phyloP scores from a whole-genome alignment of 2,888 invertebrate genomes.

The Metellina segmentata region DNA sequence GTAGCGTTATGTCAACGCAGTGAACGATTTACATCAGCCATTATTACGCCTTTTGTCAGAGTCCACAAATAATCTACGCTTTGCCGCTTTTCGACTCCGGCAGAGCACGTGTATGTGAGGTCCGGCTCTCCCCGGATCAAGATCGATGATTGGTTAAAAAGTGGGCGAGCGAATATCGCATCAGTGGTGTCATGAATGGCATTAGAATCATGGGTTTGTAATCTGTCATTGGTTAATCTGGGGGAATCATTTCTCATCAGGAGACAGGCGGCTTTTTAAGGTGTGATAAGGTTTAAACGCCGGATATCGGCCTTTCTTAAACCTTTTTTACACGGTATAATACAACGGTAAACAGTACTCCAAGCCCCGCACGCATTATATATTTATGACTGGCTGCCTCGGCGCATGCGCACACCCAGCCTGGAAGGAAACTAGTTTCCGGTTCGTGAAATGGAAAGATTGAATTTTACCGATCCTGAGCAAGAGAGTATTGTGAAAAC shows the following conservation, averaged over 20 bases:
- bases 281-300: conserved; percentile 59
- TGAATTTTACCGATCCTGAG: too few relatives aligned
- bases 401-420: not conserved
- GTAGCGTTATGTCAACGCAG: conserved; percentile 76
- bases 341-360: conserved; percentile 65
- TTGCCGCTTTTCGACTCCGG: conserved; percentile 68
- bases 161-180: conserved; percentile 62
- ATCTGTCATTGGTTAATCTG: conserved; percentile 75
- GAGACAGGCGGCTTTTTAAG: conserved; percentile 49
- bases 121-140: conserved; percentile 53
- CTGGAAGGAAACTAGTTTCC: too few relatives aligned
- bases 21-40: conserved; percentile 74
- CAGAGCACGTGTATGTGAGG: conserved; percentile 72
- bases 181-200: conserved; percentile 70
- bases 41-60: conserved; percentile 70
- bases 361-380: conserved; percentile 32
- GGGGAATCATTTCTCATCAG: conserved; percentile 58
- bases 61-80: conserved; percentile 74
- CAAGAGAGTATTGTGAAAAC: too few relatives aligned
- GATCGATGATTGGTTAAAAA: conserved; percentile 67
- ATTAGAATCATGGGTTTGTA: conserved; percentile 74
- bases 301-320: conserved; percentile 39
- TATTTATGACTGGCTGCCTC: conserved; percentile 38
- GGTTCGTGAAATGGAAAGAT: too few relatives aligned
- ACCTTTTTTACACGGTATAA: conserved; percentile 10